Evolutionary conservation across 2,113 vertebrate genomes (phyloP).

Genomic region (Penelope pileata): DNA sequence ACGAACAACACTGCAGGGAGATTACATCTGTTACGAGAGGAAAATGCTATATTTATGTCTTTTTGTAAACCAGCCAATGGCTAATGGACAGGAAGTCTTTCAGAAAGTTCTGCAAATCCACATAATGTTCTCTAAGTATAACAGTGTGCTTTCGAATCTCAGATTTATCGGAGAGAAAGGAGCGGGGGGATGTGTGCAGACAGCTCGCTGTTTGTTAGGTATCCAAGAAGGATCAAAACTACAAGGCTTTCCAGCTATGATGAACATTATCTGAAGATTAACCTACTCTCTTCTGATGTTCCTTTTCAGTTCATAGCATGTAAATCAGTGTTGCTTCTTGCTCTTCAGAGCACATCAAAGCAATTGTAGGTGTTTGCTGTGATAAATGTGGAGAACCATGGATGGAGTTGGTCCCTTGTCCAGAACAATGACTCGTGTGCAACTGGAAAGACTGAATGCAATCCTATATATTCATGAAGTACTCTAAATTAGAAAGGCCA

Average conservation of each 20-base stretch:
- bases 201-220: constrained; percentile 51
- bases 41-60: constrained; percentile 66
- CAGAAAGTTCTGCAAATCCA: constrained; percentile 69
- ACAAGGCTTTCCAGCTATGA: constrained; percentile 55
- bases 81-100: constrained; percentile 73
- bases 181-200: background rate
- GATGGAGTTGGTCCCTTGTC: background rate
- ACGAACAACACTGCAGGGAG: constrained; percentile 17
- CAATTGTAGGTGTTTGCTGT: background rate
- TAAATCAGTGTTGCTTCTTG: constrained; percentile 50
- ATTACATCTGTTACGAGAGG: constrained; percentile 49
- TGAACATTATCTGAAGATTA: constrained; percentile 65
- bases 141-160: constrained; percentile 43
- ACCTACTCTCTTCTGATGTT: constrained; percentile 58
- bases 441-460: background rate
- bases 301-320: constrained; percentile 29
- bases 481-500: background rate
- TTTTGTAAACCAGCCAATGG: constrained; percentile 66
- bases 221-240: constrained; percentile 52
- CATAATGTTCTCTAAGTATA: constrained; percentile 49
- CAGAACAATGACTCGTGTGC: background rate
- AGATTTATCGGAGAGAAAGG: constrained; percentile 55
- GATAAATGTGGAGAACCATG: background rate
- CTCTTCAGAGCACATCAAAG: background rate
- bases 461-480: background rate